Conservation (phyloP, 2,888 invertebrate genomes). For the Meiosimyza platycephala region DNA sequence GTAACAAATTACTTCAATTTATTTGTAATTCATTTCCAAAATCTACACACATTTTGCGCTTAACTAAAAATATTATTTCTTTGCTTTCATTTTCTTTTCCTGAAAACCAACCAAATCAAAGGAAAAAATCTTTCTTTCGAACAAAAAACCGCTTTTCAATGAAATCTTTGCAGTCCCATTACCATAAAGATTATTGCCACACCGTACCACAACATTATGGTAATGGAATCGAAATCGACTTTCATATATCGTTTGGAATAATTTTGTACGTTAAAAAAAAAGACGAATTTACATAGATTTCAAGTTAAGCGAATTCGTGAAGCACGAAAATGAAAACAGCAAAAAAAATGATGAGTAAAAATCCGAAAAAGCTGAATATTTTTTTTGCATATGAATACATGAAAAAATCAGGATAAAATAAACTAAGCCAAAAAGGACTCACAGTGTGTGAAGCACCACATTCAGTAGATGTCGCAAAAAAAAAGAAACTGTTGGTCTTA, state of each 20-base stretch:
- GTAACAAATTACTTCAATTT: too few species aligned
- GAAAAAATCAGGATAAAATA: too few species aligned
- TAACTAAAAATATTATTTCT: background rate
- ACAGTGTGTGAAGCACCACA: too few species aligned
- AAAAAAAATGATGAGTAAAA: too few species aligned
- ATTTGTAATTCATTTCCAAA: too few species aligned
- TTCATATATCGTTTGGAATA: constrained; percentile 8
- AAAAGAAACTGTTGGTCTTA: too few species aligned
- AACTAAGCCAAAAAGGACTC: too few species aligned
- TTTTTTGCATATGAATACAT: constrained; percentile 12
- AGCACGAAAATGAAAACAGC: background rate
- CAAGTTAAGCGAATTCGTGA: constrained; percentile 6
- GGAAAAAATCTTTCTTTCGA: background rate
- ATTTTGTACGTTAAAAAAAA: background rate
- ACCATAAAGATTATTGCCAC: constrained; percentile 16
- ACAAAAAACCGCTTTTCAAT: background rate
- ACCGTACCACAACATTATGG: constrained; percentile 11
- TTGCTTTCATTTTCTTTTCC: background rate
- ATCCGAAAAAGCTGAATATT: background rate
- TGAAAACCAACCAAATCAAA: too few species aligned
- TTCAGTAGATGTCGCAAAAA: too few species aligned
- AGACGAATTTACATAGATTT: constrained; percentile 20
- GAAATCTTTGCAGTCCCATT: background rate
- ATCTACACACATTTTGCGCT: too few species aligned
- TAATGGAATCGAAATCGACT: constrained; percentile 12